A percentile compares a stretch with the other conserved stretches of the same genome.
These are phyloP conservation scores for Sula dactylatra DNA, from an alignment of 2,113 vertebrate species.

Conservation along the genomic window DNA sequence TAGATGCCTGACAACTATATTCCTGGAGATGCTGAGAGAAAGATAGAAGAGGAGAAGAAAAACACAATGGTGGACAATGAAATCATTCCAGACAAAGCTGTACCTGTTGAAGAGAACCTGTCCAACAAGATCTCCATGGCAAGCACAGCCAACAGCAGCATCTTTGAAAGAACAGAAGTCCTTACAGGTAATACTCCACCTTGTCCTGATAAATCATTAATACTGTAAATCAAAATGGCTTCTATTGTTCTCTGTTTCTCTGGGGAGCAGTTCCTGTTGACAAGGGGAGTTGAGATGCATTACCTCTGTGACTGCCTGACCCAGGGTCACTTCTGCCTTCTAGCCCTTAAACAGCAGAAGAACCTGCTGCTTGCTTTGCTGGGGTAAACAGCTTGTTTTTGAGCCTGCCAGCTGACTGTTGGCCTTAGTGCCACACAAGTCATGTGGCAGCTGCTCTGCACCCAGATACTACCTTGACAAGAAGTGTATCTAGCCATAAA, in stretches of 20 bases:
- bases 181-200: slow-evolving; percentile 82
- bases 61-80: slow-evolving; percentile 76
- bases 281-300: background rate
- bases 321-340: background rate
- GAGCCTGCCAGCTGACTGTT: background rate
- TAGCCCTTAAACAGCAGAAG: background rate
- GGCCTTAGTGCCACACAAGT: background rate
- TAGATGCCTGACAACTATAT: slow-evolving; percentile 79
- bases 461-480: background rate
- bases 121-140: slow-evolving; percentile 86
- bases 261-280: background rate
- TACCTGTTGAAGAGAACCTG: background rate
- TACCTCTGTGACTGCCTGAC: background rate
- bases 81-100: slow-evolving; percentile 57
- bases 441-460: background rate
- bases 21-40: slow-evolving; percentile 58
- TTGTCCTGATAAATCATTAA: background rate
- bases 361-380: background rate
- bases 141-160: slow-evolving; percentile 80
- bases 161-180: slow-evolving; percentile 89
- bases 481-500: background rate
- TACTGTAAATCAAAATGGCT: background rate
- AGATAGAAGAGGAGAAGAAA: slow-evolving; percentile 37
- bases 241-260: background rate
- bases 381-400: background rate